phyloP scores from a whole-genome alignment of 1,140 invertebrate genomes.

The Pollicipes pollicipes region DNA sequence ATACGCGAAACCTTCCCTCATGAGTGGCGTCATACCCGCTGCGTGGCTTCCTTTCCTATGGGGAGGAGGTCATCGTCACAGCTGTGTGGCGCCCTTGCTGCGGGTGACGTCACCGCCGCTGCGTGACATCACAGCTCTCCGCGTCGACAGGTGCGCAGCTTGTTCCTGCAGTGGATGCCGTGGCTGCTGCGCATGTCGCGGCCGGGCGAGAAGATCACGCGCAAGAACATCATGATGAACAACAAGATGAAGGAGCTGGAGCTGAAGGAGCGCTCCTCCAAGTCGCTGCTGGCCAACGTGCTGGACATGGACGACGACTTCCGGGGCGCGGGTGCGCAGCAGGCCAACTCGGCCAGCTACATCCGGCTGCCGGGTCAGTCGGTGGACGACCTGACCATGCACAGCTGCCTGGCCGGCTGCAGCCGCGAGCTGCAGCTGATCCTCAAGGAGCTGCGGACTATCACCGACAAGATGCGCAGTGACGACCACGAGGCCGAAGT shows the following conservation, averaged over 20 bases:
- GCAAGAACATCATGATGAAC: conserved; percentile 50
- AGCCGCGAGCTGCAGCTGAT: conserved; percentile 78
- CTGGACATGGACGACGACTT: too few relatives aligned
- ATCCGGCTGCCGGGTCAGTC: conserved; percentile 29
- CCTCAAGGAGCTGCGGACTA: conserved; percentile 79
- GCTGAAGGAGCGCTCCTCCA: too few relatives aligned
- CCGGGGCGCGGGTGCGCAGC: conserved; percentile 61
- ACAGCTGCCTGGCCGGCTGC: conserved; percentile 39
- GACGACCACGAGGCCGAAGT: conserved; percentile 74
- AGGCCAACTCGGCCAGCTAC: conserved; percentile 76
- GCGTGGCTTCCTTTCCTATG: too few relatives aligned
- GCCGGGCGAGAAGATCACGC: conserved; percentile 47
- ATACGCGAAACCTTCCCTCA: too few relatives aligned
- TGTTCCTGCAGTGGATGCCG: conserved; percentile 90
- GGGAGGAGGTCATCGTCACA: too few relatives aligned
- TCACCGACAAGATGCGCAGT: conserved; percentile 64
- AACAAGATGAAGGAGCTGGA: too few relatives aligned
- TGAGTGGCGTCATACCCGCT: too few relatives aligned
- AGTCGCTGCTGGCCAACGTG: too few relatives aligned
- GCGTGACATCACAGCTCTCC: too few relatives aligned
- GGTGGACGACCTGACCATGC: conserved; percentile 30
- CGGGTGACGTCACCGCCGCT: too few relatives aligned
- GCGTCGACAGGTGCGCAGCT: conserved; percentile 52
- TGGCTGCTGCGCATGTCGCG: conserved; percentile 86
- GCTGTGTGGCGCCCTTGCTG: too few relatives aligned